Percentiles rank a stretch among this genome's conserved stretches.
Conservation (phyloP, 1,140 invertebrate species). For the Gryllus bimaculatus region DNA sequence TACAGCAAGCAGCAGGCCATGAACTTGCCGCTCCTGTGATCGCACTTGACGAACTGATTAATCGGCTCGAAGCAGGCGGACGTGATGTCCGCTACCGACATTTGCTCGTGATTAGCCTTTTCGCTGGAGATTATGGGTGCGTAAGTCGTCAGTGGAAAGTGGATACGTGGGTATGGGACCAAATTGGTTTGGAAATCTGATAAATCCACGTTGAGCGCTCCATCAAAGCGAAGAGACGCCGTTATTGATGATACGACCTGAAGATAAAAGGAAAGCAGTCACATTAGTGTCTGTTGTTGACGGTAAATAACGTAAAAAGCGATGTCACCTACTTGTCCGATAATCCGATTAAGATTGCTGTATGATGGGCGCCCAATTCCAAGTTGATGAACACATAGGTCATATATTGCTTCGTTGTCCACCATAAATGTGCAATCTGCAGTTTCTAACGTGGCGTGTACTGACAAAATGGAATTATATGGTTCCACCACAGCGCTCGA, state of each 20-base stretch:
- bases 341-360: slow-evolving; percentile 47
- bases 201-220: slow-evolving; percentile 71
- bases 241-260: slow-evolving; percentile 47
- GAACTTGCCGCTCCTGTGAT: slow-evolving; percentile 80
- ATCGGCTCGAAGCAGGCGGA: slow-evolving; percentile 65
- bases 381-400: slow-evolving; percentile 47
- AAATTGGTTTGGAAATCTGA: slow-evolving; percentile 72
- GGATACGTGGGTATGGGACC: slow-evolving; percentile 64
- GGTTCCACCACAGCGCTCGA: slow-evolving; percentile 79
- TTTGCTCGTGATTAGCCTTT: slow-evolving; percentile 69
- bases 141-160: slow-evolving; percentile 58
- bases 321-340: slow-evolving; percentile 35
- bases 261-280: slow-evolving; percentile 8
- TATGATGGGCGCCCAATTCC: slow-evolving; percentile 48
- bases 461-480: slow-evolving; percentile 72
- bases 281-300: neutral
- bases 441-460: slow-evolving; percentile 63
- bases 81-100: slow-evolving; percentile 78
- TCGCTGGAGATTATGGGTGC: slow-evolving; percentile 42
- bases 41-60: slow-evolving; percentile 75
- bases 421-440: slow-evolving; percentile 60
- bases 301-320: no score
- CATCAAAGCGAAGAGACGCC: slow-evolving; percentile 49
- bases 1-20: slow-evolving; percentile 81
- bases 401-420: slow-evolving; percentile 53